A percentile compares a stretch with the other conserved stretches of the same genome.
These are phyloP conservation scores for Oscheius sp. DNA, from an alignment of 2,888 invertebrate genomes.

Conservation along the genomic window DNA sequence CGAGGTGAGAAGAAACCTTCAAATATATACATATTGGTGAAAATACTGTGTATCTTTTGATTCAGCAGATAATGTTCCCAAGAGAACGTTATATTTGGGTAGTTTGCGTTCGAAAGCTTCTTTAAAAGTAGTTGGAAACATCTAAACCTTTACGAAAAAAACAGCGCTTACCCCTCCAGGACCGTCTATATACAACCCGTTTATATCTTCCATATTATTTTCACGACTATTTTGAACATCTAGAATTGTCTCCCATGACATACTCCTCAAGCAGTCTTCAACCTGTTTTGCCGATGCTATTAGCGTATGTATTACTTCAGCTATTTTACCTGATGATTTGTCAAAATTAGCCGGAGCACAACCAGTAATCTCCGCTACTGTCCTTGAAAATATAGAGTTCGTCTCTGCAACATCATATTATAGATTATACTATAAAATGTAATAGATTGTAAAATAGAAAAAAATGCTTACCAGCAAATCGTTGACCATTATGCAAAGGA, in stretches of 20 bases:
- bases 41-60: conserved; percentile 1
- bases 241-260: neutral
- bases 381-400: neutral
- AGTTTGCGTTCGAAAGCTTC: neutral
- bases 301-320: neutral
- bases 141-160: too few species aligned
- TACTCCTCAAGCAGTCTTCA: neutral
- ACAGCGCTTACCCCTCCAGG: neutral
- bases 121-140: neutral
- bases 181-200: conserved; percentile 10
- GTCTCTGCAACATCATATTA: too few species aligned
- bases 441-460: conserved; percentile 11
- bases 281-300: too few species aligned
- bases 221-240: neutral
- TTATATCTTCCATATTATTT: neutral
- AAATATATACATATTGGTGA: neutral
- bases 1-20: neutral
- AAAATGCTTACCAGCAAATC: conserved; percentile 17
- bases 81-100: neutral
- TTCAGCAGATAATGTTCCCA: conserved; percentile 6
- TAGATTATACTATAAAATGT: too few species aligned
- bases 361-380: neutral
- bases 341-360: neutral
- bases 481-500: too few species aligned
- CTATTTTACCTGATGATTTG: neutral